Percentiles rank a stretch among this genome's conserved stretches.
These are phyloP conservation scores for Volucella inflata DNA, from an alignment of 2,888 invertebrate genomes.

Conservation along the genomic window DNA sequence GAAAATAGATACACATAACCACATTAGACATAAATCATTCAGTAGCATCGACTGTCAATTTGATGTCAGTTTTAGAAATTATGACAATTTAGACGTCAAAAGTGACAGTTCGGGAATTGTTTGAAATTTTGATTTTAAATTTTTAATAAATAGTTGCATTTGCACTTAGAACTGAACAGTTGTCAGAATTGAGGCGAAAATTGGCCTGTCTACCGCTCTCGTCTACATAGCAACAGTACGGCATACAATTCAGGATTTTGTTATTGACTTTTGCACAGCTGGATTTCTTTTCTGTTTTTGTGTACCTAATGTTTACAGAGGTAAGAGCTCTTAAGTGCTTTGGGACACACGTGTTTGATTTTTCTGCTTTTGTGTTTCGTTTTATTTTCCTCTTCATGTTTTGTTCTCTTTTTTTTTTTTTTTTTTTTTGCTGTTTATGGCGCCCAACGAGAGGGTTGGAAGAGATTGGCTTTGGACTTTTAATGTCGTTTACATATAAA, in stretches of 20 bases:
- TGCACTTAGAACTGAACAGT: too few species aligned
- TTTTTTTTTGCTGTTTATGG: not conserved
- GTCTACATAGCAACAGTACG: too few species aligned
- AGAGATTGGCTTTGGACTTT: too few species aligned
- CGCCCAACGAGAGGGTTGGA: conserved; percentile 11
- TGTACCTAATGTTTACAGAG: conserved; percentile 4
- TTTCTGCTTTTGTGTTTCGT: not conserved
- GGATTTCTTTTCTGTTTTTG: too few species aligned
- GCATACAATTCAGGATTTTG: too few species aligned
- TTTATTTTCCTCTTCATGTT: too few species aligned
- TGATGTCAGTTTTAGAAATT: not conserved
- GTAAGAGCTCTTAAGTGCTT: conserved; percentile 1
- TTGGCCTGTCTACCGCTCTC: too few species aligned
- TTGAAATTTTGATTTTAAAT: not conserved
- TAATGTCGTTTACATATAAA: too few species aligned
- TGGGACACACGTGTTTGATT: conserved; percentile 9
- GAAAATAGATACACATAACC: not conserved
- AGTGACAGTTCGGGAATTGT: not conserved
- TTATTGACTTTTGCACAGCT: too few species aligned
- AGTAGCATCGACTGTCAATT: not conserved
- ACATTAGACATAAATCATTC: not conserved
- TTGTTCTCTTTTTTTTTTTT: not conserved
- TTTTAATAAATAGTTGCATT: not conserved
- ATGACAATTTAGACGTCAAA: not conserved
- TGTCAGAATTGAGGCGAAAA: too few species aligned